Conservation (phyloP, 1,140 invertebrate genomes). For the Hyles vespertilio region DNA sequence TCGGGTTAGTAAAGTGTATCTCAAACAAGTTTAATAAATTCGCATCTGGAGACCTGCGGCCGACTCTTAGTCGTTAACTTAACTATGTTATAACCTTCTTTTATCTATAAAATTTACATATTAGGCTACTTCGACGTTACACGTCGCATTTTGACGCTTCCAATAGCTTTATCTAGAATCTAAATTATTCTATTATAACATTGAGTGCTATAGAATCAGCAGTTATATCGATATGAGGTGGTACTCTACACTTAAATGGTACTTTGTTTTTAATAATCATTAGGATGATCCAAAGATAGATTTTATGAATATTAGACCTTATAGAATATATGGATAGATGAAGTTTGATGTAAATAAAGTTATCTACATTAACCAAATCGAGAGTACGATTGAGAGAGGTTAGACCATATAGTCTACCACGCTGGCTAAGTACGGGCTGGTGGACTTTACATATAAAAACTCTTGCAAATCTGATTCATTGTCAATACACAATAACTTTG, state of each 20-base stretch:
- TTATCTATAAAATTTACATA: constrained; percentile 55
- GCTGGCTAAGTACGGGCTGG: no score
- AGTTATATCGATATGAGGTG: not conserved
- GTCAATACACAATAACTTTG: no score
- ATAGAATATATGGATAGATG: not conserved
- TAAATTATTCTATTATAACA: constrained; percentile 31
- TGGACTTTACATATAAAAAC: no score
- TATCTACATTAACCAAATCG: no score
- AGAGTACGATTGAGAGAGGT: no score
- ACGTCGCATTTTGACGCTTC: constrained; percentile 42
- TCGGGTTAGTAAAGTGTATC: constrained; percentile 5
- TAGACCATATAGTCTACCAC: no score
- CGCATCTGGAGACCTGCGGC: constrained; percentile 1
- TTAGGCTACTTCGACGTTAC: constrained; percentile 45
- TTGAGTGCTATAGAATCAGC: constrained; percentile 15
- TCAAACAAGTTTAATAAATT: constrained; percentile 14
- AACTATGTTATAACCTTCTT: constrained; percentile 49
- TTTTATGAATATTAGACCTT: not conserved
- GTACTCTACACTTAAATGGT: constrained; percentile 1
- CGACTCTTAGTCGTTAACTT: constrained; percentile 32
- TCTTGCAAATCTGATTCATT: no score
- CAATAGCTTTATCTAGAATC: constrained; percentile 53
- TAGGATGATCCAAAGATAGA: not conserved
- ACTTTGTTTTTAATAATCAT: constrained; percentile 2
- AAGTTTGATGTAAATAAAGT: not conserved